Evolutionary conservation across 2,113 vertebrate genomes (phyloP).

Genomic region (Panthera leo): DNA sequence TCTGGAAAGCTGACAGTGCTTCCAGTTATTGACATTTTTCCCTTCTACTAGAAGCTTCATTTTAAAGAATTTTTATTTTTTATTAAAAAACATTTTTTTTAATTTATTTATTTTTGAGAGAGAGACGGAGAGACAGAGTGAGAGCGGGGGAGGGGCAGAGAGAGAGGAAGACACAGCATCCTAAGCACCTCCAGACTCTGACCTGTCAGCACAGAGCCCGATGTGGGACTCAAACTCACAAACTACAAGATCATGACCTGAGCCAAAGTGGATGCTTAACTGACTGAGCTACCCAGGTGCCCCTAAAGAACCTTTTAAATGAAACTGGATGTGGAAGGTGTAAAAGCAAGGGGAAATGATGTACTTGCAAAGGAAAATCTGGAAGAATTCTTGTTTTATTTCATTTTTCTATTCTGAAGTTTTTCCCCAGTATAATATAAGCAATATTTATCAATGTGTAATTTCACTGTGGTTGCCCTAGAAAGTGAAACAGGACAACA

Average conservation of each 20-base stretch:
- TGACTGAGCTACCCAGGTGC: too few species aligned
- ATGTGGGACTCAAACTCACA: too few species aligned
- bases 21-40: neutral
- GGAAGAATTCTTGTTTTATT: neutral
- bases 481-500: constrained; percentile 7
- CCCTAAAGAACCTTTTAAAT: neutral
- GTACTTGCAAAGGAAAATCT: neutral
- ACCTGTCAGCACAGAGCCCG: too few species aligned
- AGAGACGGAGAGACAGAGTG: too few species aligned
- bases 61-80: neutral
- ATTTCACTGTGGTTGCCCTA: constrained; percentile 11
- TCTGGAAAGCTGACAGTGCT: neutral
- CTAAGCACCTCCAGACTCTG: too few species aligned
- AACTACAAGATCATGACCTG: too few species aligned
- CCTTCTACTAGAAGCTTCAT: neutral
- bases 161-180: too few species aligned
- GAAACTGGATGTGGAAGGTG: neutral
- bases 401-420: neutral
- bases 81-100: too few species aligned
- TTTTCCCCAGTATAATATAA: neutral
- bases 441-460: neutral
- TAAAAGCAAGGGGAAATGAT: neutral
- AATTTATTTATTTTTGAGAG: too few species aligned
- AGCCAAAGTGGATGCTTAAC: too few species aligned
- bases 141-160: too few species aligned